Evolutionary conservation across 2,888 invertebrate genomes (phyloP).

Genomic region (Volucella inflata): DNA sequence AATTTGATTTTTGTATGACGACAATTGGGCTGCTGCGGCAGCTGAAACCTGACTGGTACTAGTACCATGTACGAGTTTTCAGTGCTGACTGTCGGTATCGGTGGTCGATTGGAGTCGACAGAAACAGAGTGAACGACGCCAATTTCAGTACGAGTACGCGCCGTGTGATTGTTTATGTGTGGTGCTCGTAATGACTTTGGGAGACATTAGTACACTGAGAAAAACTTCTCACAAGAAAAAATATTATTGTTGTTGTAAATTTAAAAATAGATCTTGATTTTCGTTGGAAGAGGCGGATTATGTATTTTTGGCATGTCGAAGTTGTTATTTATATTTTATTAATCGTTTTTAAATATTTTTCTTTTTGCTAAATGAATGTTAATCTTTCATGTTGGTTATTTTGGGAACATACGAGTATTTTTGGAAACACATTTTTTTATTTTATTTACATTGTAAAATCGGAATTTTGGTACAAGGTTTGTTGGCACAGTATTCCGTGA

Average conservation of each 20-base stretch:
- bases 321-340: no score
- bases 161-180: conserved; percentile 51
- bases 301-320: background rate
- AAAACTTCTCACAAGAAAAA: conserved; percentile 7
- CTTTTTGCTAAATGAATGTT: no score
- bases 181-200: conserved; percentile 35
- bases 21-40: conserved; percentile 26
- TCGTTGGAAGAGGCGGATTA: background rate
- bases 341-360: no score
- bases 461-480: no score
- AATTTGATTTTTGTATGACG: conserved; percentile 55
- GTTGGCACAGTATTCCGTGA: no score
- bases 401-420: no score
- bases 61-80: conserved; percentile 47
- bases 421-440: no score
- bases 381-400: no score
- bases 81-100: conserved; percentile 63
- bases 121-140: conserved; percentile 43
- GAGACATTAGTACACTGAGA: conserved; percentile 62
- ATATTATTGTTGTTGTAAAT: background rate
- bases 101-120: conserved; percentile 70
- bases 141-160: conserved; percentile 60
- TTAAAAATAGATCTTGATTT: conserved; percentile 49
- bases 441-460: no score
- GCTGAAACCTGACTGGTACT: conserved; percentile 20